Percentiles rank a stretch among this genome's conserved stretches.
Conservation (phyloP, 2,888 invertebrate genomes). For the Cerastis rubricosa region DNA sequence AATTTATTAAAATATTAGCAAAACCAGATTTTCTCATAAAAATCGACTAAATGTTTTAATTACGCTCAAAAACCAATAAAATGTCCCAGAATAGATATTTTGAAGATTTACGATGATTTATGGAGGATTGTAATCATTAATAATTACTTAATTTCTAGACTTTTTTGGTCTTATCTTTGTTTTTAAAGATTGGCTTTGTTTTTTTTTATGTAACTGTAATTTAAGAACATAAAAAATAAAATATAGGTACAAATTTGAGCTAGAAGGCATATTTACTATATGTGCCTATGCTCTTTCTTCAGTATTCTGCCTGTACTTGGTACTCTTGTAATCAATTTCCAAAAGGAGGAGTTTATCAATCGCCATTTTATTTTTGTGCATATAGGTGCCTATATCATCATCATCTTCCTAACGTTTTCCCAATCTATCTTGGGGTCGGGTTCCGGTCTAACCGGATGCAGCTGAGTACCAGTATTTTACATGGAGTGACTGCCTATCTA, state of each 20-base stretch:
- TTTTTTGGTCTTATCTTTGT: not conserved
- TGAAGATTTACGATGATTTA: constrained; percentile 26
- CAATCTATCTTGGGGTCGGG: too few relatives aligned
- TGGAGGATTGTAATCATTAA: constrained; percentile 27
- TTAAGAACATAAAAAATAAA: not conserved
- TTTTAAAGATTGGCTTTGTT: not conserved
- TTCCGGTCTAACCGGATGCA: too few relatives aligned
- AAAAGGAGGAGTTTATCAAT: not conserved
- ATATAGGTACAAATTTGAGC: not conserved
- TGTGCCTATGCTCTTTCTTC: not conserved
- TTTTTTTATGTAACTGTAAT: not conserved
- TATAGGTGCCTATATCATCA: too few relatives aligned
- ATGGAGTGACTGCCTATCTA: too few relatives aligned
- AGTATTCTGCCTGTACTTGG: not conserved
- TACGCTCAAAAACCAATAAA: constrained; percentile 24
- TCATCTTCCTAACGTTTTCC: too few relatives aligned
- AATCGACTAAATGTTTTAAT: constrained; percentile 31
- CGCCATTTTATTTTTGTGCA: too few relatives aligned
- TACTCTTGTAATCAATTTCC: not conserved
- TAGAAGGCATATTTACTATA: not conserved
- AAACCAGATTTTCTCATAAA: constrained; percentile 22
- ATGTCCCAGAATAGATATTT: constrained; percentile 8
- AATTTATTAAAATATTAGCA: not conserved
- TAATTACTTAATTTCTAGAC: constrained; percentile 27
- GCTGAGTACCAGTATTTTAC: too few relatives aligned